A percentile compares a stretch with the other conserved stretches of the same genome.
phyloP scores from a whole-genome alignment of 2,888 invertebrate species.

The Strigamia transsilvanica region DNA sequence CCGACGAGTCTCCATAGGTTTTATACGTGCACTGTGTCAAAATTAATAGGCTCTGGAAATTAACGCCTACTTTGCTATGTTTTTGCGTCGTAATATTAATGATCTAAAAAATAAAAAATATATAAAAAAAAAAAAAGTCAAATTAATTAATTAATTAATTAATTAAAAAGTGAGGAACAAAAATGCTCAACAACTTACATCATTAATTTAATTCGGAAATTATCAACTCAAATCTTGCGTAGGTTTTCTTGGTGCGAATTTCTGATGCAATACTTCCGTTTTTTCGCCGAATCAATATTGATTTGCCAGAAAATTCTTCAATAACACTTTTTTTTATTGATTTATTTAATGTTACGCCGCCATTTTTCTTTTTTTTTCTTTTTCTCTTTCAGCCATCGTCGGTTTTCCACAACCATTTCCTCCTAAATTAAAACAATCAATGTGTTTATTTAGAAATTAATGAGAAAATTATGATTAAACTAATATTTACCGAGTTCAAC shows the following conservation, averaged over 20 bases:
- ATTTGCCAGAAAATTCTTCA: too few species aligned
- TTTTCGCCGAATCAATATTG: too few species aligned
- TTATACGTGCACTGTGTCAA: slow-evolving; percentile 2
- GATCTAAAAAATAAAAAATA: neutral
- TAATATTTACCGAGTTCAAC: neutral
- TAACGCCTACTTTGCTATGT: neutral
- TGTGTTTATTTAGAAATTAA: neutral
- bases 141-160: neutral
- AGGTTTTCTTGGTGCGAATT: neutral
- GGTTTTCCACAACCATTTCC: neutral
- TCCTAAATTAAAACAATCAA: neutral
- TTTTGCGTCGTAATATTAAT: neutral
- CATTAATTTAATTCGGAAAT: neutral
- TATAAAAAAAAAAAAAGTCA: too few species aligned
- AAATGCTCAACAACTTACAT: neutral
- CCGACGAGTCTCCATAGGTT: neutral
- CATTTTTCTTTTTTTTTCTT: too few species aligned
- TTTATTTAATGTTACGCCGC: too few species aligned
- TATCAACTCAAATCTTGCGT: neutral
- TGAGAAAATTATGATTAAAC: neutral
- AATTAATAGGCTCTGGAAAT: slow-evolving; percentile 22
- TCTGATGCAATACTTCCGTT: too few species aligned
- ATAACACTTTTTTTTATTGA: too few species aligned
- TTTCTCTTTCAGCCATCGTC: neutral
- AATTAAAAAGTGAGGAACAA: neutral